These are phyloP conservation scores for Drosophila recens DNA, from an alignment of 2,888 invertebrate genomes.

Conservation along the genomic window DNA sequence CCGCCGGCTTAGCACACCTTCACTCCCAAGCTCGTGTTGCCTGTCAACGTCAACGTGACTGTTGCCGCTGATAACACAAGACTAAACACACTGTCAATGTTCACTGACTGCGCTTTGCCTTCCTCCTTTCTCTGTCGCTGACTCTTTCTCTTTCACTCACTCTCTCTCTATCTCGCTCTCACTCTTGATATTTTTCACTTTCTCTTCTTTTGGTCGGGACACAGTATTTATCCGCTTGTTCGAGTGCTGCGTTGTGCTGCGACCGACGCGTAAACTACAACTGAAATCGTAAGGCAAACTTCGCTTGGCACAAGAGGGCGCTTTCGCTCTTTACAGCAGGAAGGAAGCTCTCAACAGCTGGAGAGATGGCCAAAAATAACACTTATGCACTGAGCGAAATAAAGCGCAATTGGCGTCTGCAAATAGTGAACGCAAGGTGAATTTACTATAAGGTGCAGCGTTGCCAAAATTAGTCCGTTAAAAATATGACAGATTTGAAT, in stretches of 20 bases:
- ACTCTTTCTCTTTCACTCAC: constrained; percentile 2
- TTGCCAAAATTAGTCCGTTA: too few species aligned
- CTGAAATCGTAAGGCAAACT: constrained; percentile 53
- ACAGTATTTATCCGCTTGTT: constrained; percentile 30
- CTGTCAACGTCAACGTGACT: constrained; percentile 46
- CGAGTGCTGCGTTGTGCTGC: constrained; percentile 64
- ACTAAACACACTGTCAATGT: constrained; percentile 57
- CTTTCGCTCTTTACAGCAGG: constrained; percentile 10
- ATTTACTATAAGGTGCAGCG: too few species aligned
- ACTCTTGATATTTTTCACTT: constrained; percentile 22
- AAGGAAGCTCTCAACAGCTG: constrained; percentile 22
- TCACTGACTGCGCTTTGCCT: constrained; percentile 52
- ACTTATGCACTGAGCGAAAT: constrained; percentile 21
- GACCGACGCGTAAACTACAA: constrained; percentile 81
- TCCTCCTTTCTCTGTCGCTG: constrained; percentile 3
- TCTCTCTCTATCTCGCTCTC: not conserved
- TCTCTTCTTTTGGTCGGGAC: constrained; percentile 17
- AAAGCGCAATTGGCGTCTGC: not conserved
- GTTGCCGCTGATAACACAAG: constrained; percentile 68
- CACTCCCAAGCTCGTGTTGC: constrained; percentile 26
- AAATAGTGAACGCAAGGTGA: too few species aligned
- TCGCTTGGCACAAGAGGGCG: constrained; percentile 14
- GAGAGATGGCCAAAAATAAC: constrained; percentile 3
- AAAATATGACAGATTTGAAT: too few species aligned
- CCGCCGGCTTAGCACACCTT: constrained; percentile 64